Evolutionary conservation across 2,797 vertebrate species (phyloP).

Genomic region (Notolabrus celidotus): DNA sequence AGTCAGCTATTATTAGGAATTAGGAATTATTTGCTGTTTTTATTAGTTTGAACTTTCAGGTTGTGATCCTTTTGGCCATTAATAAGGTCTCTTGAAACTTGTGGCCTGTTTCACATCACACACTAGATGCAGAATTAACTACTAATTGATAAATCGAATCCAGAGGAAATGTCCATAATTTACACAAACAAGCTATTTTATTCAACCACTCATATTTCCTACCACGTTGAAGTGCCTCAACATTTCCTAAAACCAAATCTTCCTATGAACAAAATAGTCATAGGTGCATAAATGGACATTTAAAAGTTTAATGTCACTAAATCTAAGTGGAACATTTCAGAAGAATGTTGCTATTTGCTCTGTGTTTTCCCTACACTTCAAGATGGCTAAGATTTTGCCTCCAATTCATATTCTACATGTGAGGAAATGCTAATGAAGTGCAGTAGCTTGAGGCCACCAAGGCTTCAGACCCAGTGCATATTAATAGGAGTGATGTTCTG

Average conservation of each 20-base stretch:
- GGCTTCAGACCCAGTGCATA: slow-evolving; percentile 40
- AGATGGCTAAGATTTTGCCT: slow-evolving; percentile 30
- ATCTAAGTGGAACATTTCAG: not conserved
- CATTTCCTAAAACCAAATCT: not conserved
- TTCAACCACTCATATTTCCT: too few species aligned
- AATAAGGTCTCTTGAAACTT: not conserved
- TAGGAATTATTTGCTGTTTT: not conserved
- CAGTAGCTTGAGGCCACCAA: slow-evolving; percentile 59
- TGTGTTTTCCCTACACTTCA: slow-evolving; percentile 10
- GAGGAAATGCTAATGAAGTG: slow-evolving; percentile 73
- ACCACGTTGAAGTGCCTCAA: not conserved
- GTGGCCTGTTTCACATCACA: not conserved
- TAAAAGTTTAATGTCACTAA: not conserved
- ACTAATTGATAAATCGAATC: not conserved
- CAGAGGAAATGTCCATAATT: not conserved
- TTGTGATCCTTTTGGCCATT: too few species aligned
- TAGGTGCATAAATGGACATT: not conserved
- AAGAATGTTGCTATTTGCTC: not conserved
- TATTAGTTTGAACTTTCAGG: not conserved
- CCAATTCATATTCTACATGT: slow-evolving; percentile 62
- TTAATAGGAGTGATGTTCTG: slow-evolving; percentile 36
- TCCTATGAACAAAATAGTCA: not conserved
- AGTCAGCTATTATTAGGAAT: not conserved
- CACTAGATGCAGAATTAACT: not conserved
- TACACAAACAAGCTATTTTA: too few species aligned